Conservation (phyloP, 2,888 invertebrate species). For the Lycia hirtaria region DNA sequence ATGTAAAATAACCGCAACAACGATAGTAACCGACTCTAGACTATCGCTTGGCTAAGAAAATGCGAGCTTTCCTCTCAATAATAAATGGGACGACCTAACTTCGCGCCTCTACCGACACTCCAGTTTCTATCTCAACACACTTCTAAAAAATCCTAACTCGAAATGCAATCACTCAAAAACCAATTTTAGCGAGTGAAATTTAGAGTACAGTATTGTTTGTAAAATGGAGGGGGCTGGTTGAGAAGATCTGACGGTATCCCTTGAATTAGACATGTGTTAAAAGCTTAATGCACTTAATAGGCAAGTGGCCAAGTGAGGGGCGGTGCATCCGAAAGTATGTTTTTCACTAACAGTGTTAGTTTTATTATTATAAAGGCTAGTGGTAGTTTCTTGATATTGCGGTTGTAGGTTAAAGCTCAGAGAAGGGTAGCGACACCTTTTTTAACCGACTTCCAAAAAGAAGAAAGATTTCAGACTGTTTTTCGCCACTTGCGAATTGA, state of each 20-base stretch:
- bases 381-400: too few relatives aligned
- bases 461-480: too few relatives aligned
- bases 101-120: slow-evolving; percentile 75
- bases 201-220: slow-evolving; percentile 42
- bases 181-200: slow-evolving; percentile 35
- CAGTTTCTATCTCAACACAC: slow-evolving; percentile 65
- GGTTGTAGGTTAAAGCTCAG: neutral
- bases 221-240: slow-evolving; percentile 23
- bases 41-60: slow-evolving; percentile 45
- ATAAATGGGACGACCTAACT: slow-evolving; percentile 83
- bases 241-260: slow-evolving; percentile 52
- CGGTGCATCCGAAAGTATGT: slow-evolving; percentile 51
- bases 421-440: neutral
- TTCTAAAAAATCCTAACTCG: slow-evolving; percentile 61
- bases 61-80: slow-evolving; percentile 76
- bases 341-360: slow-evolving; percentile 50
- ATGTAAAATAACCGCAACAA: slow-evolving; percentile 42
- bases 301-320: slow-evolving; percentile 56
- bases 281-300: slow-evolving; percentile 80
- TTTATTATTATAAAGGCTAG: slow-evolving; percentile 32
- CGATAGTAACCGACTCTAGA: slow-evolving; percentile 38
- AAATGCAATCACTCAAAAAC: slow-evolving; percentile 41
- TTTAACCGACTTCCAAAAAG: too few relatives aligned
- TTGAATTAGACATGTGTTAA: slow-evolving; percentile 82
- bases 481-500: too few relatives aligned